Conservation (phyloP, 2,113 vertebrate species). For the chimpanzee (Pan troglodytes) region NHGRI_mPanTro3-v2.1_pri NC_072419.2:70571001-70571500, state of each 20-base stretch:
- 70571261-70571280: not conserved
- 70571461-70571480: slow-evolving; percentile 91
- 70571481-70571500: slow-evolving; percentile 63
- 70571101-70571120: too few species aligned
- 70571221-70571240: not conserved
- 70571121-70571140: not conserved
- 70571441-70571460: slow-evolving; percentile 91
- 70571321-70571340: not conserved
- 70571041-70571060: too few species aligned
- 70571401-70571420: slow-evolving; percentile 83
- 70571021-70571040: not conserved
- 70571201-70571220: not conserved
- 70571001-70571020: not conserved
- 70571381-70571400: not conserved
- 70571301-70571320: fast-evolving
- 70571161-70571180: not conserved
- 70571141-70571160: not conserved
- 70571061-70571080: not conserved
- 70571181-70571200: not conserved
- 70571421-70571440: slow-evolving; percentile 91
- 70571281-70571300: not conserved
- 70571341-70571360: not conserved
- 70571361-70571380: not conserved
- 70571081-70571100: too few species aligned
- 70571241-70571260: not conserved